These are phyloP conservation scores for Cataglyphis livida DNA, from an alignment of 2,888 invertebrate species.

Conservation along the genomic window DNA sequence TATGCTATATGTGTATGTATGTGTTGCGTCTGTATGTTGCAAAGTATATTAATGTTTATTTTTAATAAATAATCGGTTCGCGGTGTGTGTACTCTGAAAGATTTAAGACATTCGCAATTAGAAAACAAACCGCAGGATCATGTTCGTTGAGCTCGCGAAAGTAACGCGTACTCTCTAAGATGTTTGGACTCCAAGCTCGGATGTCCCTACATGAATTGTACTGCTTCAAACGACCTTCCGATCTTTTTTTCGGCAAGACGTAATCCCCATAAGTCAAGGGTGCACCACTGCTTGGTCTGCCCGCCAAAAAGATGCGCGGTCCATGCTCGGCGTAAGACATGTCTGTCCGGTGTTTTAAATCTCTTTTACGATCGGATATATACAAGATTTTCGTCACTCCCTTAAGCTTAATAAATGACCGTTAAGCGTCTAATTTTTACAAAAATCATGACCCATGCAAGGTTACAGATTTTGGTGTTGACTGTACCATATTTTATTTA, in stretches of 20 bases:
- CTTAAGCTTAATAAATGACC: constrained; percentile 22
- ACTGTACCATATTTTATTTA: constrained; percentile 62
- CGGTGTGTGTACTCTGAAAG: neutral
- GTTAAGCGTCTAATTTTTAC: constrained; percentile 31
- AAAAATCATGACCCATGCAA: constrained; percentile 42
- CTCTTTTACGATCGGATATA: constrained; percentile 17
- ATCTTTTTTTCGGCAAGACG: constrained; percentile 83
- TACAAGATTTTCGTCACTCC: neutral
- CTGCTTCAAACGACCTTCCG: constrained; percentile 87
- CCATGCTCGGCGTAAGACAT: constrained; percentile 77
- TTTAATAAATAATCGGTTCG: neutral
- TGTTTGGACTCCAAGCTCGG: constrained; percentile 87
- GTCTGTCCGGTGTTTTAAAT: neutral
- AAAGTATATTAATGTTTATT: neutral
- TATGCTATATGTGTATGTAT: neutral
- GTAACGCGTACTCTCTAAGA: constrained; percentile 79
- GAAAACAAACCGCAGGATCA: constrained; percentile 71
- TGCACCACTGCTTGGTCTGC: constrained; percentile 63
- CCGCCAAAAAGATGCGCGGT: constrained; percentile 71
- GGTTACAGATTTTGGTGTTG: constrained; percentile 33
- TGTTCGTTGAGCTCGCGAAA: constrained; percentile 81
- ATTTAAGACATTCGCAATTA: constrained; percentile 3
- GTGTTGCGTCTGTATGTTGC: neutral
- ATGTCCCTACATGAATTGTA: constrained; percentile 87
- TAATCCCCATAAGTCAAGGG: constrained; percentile 75